Evolutionary conservation across 2,888 invertebrate species (phyloP).

Genomic region (Noctua janthina): DNA sequence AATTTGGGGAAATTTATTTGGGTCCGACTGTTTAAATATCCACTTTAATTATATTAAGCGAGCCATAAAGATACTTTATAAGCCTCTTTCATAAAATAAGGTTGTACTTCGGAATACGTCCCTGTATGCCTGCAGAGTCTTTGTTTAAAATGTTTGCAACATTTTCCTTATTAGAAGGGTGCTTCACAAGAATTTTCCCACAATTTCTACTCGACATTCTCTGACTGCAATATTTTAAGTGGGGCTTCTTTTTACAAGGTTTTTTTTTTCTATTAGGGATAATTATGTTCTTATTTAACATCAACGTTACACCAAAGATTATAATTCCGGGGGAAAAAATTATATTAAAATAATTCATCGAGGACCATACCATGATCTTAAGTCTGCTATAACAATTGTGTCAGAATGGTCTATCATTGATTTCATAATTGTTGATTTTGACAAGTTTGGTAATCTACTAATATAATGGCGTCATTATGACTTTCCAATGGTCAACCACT

Average conservation of each 20-base stretch:
- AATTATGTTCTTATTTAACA: background rate
- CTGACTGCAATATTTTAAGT: constrained; percentile 46
- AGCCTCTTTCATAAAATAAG: constrained; percentile 51
- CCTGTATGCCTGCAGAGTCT: constrained; percentile 34
- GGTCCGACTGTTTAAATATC: constrained; percentile 56
- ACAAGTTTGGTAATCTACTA: too few relatives aligned
- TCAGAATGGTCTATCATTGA: too few relatives aligned
- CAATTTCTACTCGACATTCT: constrained; percentile 34
- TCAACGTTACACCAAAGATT: background rate
- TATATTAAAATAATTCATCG: background rate
- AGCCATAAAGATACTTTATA: constrained; percentile 57
- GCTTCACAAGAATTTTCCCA: constrained; percentile 31
- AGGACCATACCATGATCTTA: too few relatives aligned
- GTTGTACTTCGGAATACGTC: constrained; percentile 35
- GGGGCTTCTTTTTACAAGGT: constrained; percentile 14
- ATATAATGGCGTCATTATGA: too few relatives aligned
- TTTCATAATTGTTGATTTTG: too few relatives aligned
- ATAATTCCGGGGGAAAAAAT: background rate
- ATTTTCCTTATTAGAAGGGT: constrained; percentile 52
- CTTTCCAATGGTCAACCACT: too few relatives aligned
- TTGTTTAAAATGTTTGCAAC: constrained; percentile 54
- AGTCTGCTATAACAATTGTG: too few relatives aligned
- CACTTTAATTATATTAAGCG: constrained; percentile 61
- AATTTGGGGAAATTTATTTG: constrained; percentile 57
- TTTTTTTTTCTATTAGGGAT: constrained; percentile 4